Conservation (phyloP, 2,888 invertebrate species). For the Cecidostiba fungosa region DNA sequence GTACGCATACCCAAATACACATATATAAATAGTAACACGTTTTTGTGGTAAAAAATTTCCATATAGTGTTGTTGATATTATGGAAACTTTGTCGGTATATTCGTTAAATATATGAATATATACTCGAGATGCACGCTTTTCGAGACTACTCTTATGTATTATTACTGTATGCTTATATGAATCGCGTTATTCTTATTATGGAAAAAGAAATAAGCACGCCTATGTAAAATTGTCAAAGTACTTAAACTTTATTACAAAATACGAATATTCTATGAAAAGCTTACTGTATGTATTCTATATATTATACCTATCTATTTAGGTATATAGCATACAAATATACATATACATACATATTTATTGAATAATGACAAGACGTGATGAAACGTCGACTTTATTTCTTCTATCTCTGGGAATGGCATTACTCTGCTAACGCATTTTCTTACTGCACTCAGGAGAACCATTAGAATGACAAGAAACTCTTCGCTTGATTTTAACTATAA, state of each 20-base stretch:
- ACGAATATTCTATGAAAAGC: conserved; percentile 45
- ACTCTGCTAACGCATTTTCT: conserved; percentile 1
- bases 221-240: conserved; percentile 49
- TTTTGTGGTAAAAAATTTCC: not conserved
- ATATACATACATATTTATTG: conserved; percentile 23
- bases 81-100: conserved; percentile 1
- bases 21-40: not conserved
- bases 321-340: conserved; percentile 3
- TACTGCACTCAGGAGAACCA: conserved; percentile 33
- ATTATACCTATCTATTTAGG: conserved; percentile 25
- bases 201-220: conserved; percentile 16
- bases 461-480: not conserved
- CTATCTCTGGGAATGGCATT: not conserved
- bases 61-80: not conserved
- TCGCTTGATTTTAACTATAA: not conserved
- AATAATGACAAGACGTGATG: not conserved
- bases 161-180: not conserved
- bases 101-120: conserved; percentile 10
- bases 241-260: conserved; percentile 40
- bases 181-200: conserved; percentile 21
- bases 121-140: conserved; percentile 7
- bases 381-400: conserved; percentile 8
- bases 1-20: not conserved
- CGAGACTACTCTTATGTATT: conserved; percentile 10
- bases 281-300: conserved; percentile 30